Base-by-base conservation (phyloP, 2,113 vertebrate species). In the Microcebus murinus region DNA sequence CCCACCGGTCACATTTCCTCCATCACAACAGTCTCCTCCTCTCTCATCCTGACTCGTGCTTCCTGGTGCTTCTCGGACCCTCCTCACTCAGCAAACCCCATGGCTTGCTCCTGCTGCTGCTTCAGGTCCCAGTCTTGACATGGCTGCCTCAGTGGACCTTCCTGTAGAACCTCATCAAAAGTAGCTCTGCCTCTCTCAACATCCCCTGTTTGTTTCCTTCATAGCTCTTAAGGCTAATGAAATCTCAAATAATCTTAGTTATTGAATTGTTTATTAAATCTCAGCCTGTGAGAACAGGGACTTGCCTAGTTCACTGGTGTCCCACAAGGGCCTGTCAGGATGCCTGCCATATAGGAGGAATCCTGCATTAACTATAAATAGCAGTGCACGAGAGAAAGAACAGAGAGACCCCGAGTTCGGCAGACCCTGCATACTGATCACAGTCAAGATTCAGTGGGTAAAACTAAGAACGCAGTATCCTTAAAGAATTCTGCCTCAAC, bases 111-210 rank as follows among this genome's bases (percentile, higher is more conserved):
- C 61, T 39, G 52, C n/a, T 31, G 21, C 48, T n/a, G 25, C 17
- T 42, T 48, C 39, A 18, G 39, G 18, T 83, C 55, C 85, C 65
- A 73, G 4, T 34, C 21, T 79, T 50, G 65, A 45, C 14, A 8
- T 63, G 6, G 8, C 23, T 31, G 67, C 45, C 82, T 91, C 82
- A 94, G 82, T 74, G 77, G 42, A 82, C 34, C 55, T 80, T 55
- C 27, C 14, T 3, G 4, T 50, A 63, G 21, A 4, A 74, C 10
- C 5, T 15, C 34, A 1, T 3, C 10, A 5, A 68, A 92, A 57
- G 48, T 3, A 42, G 65, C 27, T 25, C 0, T 1, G 6, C 13
- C 10, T 27, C 21, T n/a, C 18, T 52, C 15, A 36, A 1, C 10
- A 79, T 7, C 34, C 17, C 8, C 20, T 48, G 2, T 55, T 45